A percentile compares a stretch with the other conserved stretches of the same genome.
These are phyloP conservation scores for Psilopogon haemacephalus DNA, from an alignment of 2,113 vertebrate genomes.

Conservation along the genomic window DNA sequence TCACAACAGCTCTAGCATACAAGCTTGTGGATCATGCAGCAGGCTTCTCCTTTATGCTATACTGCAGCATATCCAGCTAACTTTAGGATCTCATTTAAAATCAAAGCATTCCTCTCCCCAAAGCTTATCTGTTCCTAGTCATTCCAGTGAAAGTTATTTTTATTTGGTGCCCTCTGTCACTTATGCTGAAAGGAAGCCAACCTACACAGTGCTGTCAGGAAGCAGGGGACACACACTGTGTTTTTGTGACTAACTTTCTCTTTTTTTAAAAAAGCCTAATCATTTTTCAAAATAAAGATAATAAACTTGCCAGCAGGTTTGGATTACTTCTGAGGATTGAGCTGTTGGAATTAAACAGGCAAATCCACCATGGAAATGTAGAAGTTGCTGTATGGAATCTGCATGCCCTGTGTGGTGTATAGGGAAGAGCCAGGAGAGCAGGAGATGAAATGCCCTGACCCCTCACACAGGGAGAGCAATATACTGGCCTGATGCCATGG, in stretches of 20 bases:
- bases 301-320: not conserved
- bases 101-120: slow-evolving; percentile 35
- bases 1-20: not conserved
- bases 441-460: not conserved
- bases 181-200: slow-evolving; percentile 32
- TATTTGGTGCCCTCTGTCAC: slow-evolving; percentile 45
- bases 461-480: not conserved
- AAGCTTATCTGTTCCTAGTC: slow-evolving; percentile 27
- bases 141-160: slow-evolving; percentile 52
- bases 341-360: not conserved
- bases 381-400: not conserved
- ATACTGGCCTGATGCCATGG: accelerated
- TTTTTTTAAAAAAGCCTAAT: not conserved
- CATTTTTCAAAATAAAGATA: not conserved
- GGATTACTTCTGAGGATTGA: not conserved
- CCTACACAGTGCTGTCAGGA: slow-evolving; percentile 31
- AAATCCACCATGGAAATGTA: not conserved
- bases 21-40: not conserved
- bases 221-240: not conserved
- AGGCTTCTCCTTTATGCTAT: not conserved
- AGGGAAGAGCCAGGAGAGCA: not conserved
- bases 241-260: not conserved
- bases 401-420: accelerated
- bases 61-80: slow-evolving; percentile 13
- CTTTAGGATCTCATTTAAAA: slow-evolving; percentile 50